Evolutionary conservation across 2,888 invertebrate genomes (phyloP).

Genomic region (Platycheirus albimanus): DNA sequence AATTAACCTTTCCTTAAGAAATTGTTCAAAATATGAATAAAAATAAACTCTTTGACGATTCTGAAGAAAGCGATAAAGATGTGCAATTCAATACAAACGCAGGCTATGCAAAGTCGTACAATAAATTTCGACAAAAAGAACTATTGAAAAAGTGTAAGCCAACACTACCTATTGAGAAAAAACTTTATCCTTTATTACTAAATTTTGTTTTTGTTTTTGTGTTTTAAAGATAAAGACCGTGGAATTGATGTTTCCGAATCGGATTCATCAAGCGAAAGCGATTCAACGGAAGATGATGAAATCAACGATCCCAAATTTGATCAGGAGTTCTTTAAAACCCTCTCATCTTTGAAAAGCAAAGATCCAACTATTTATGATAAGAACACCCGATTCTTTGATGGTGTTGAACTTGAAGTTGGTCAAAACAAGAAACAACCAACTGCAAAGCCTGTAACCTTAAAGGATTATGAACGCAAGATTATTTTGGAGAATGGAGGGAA

Average conservation of each 20-base stretch:
- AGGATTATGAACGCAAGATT: constrained; percentile 91
- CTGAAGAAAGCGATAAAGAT: constrained; percentile 83
- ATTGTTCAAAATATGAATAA: constrained; percentile 78
- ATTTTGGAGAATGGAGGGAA: constrained; percentile 88
- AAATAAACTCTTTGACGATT: constrained; percentile 84
- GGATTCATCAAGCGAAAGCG: constrained; percentile 79
- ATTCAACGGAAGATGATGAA: constrained; percentile 79
- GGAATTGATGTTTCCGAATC: constrained; percentile 78
- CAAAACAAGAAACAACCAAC: constrained; percentile 78
- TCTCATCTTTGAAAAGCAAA: constrained; percentile 92
- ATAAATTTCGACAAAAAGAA: constrained; percentile 93
- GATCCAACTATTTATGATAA: constrained; percentile 95
- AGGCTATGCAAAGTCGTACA: constrained; percentile 92
- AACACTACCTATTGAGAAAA: not conserved
- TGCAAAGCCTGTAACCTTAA: constrained; percentile 86
- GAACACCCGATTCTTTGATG: constrained; percentile 87
- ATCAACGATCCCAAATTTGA: constrained; percentile 84
- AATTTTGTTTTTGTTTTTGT: too few species aligned
- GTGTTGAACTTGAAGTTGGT: constrained; percentile 77
- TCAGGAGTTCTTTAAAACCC: constrained; percentile 93
- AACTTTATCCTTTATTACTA: constrained; percentile 4
- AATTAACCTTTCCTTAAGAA: not conserved
- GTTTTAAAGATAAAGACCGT: constrained; percentile 81
- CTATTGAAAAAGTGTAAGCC: constrained; percentile 90
- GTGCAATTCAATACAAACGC: constrained; percentile 87